phyloP scores from a whole-genome alignment of 1,140 invertebrate genomes.

The Chironomus striatipennis region DNA sequence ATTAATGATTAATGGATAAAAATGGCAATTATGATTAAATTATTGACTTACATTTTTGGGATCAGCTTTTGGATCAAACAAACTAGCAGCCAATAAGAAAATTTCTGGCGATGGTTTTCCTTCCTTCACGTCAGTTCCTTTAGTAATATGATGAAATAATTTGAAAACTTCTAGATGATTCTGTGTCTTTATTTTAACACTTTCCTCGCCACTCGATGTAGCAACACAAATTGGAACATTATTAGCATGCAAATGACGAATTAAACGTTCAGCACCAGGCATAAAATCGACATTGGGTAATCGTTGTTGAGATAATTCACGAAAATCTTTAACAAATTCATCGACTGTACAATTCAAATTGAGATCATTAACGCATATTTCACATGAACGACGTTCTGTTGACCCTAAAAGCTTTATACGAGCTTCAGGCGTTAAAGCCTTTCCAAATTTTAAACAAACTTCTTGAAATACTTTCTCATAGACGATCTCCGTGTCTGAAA shows the following conservation, averaged over 20 bases:
- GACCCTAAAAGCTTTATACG: conserved; percentile 63
- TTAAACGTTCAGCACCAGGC: conserved; percentile 56
- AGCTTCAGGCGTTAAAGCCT: conserved; percentile 65
- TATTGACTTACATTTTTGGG: conserved; percentile 42
- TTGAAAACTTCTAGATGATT: conserved; percentile 58
- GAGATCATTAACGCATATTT: conserved; percentile 61
- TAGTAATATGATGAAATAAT: conserved; percentile 55
- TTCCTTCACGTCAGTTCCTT: conserved; percentile 59
- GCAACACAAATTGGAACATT: conserved; percentile 61
- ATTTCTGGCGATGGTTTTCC: conserved; percentile 74
- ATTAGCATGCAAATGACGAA: conserved; percentile 56
- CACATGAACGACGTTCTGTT: conserved; percentile 58
- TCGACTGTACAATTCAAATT: conserved; percentile 58
- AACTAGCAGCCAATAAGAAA: conserved; percentile 59
- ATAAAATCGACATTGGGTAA: conserved; percentile 44
- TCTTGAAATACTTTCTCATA: conserved; percentile 63
- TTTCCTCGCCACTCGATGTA: conserved; percentile 56
- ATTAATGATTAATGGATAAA: not conserved
- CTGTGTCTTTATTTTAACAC: conserved; percentile 55
- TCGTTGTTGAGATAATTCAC: conserved; percentile 47
- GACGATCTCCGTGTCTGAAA: conserved; percentile 72
- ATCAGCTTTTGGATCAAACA: conserved; percentile 53
- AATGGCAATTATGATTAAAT: conserved; percentile 25
- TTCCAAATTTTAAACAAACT: conserved; percentile 58
- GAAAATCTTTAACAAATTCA: conserved; percentile 54